Conservation (phyloP, 2,888 invertebrate species). For the Adelognathus sp. region DNA sequence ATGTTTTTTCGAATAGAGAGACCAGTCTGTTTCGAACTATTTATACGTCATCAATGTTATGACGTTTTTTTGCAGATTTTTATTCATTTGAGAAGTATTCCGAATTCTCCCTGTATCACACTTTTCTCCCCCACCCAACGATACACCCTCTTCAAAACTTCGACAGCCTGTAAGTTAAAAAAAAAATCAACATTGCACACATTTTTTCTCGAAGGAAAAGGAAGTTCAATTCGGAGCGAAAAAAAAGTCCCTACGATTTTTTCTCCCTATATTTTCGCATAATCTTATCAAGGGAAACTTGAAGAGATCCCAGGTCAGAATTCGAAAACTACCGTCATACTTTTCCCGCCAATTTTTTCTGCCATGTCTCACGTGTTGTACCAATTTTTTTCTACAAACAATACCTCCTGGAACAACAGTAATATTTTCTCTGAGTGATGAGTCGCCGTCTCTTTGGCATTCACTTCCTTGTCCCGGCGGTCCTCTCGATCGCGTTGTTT, state of each 20-base stretch:
- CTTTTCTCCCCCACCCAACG: too few relatives aligned
- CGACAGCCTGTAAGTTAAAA: not conserved
- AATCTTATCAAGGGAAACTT: not conserved
- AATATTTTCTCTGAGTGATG: not conserved
- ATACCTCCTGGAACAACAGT: not conserved
- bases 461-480: conserved; percentile 1
- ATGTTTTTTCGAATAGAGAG: too few relatives aligned
- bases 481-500: not conserved
- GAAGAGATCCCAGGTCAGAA: not conserved
- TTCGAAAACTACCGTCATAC: not conserved
- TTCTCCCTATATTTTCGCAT: not conserved
- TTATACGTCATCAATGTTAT: too few relatives aligned
- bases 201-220: not conserved
- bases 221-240: not conserved
- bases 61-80: too few relatives aligned
- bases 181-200: not conserved
- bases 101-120: too few relatives aligned
- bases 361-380: not conserved
- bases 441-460: not conserved
- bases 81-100: too few relatives aligned
- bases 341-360: not conserved
- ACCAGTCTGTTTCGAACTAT: too few relatives aligned
- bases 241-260: not conserved
- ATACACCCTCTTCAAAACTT: not conserved
- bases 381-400: not conserved